Base-by-base conservation (phyloP, 2,113 vertebrate genomes). In the Gymnobelideus leadbeateri region DNA sequence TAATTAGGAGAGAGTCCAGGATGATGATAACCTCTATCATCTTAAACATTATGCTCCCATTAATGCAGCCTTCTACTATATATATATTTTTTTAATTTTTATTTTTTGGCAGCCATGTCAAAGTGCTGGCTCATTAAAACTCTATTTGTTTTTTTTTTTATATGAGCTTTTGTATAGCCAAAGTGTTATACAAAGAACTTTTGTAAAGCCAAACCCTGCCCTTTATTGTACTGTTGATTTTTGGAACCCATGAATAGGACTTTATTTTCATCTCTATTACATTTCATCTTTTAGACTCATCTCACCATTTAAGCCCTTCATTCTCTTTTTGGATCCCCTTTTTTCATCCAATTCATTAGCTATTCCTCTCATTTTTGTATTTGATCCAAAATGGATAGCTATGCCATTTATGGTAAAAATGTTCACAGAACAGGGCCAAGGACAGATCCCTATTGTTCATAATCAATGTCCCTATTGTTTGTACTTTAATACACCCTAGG, bases 381-480 rank as follows among this genome's bases (percentile, higher is more conserved):
- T 77, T 77, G 68, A 16, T n/a, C 68, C 68, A 77, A 77, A 77
- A 77, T n/a, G 37, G n/a, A 21, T n/a, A 77, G 68, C 68, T n/a
- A 43, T 77, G 14, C n/a, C 68, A 77, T 43, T 43, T 77, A 77
- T 77, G 68, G 68, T 77, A 77, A 77, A 77, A 77, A 77, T n/a
- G 37, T 77, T 77, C 61, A 77, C 37, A 77, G 68, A 77, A 77
- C 68, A 77, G 37, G 68, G 68, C 68, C 37, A 77, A 77, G 68
- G 37, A 77, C 37, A 77, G 68, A 77, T 43, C 37, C n/a, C 19
- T 43, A 21, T 77, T 77, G 68, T 77, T 77, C 19, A 37, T 43
- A 77, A 77, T 77, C 68, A 77, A 77, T n/a, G 68, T 46, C 92
- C 51, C 93, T 92, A 28, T 31, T 89, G 93, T 91, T 96, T 93